Conservation (phyloP, 2,797 vertebrate genomes). For the Ciconia nigra region DNA sequence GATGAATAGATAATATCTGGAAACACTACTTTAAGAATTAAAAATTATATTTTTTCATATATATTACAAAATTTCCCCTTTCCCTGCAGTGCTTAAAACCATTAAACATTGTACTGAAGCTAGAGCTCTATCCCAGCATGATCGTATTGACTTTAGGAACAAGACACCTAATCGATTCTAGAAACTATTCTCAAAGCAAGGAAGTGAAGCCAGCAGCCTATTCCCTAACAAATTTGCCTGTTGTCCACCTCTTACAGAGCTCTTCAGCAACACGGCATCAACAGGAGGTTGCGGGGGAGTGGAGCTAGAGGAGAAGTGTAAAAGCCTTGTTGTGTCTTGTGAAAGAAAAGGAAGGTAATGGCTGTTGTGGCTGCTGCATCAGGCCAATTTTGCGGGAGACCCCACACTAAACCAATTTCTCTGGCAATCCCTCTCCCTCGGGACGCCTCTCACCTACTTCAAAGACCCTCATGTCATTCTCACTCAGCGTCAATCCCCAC, state of each 20-base stretch:
- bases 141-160: neutral
- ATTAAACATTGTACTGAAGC: neutral
- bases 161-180: neutral
- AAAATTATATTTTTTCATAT: neutral
- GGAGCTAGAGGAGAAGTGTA: neutral
- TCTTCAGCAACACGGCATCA: neutral
- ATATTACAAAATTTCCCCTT: neutral
- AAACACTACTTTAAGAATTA: neutral
- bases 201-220: neutral
- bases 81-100: neutral
- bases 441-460: neutral
- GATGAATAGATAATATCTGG: neutral
- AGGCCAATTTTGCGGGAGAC: neutral
- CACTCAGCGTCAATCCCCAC: too few species aligned
- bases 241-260: neutral
- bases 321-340: neutral
- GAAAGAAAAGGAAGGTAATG: neutral
- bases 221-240: neutral
- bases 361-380: neutral
- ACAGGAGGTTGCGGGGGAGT: neutral
- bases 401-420: neutral
- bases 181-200: neutral
- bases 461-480: neutral
- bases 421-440: neutral
- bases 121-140: neutral